phyloP scores from a whole-genome alignment of 2,888 invertebrate species.

The Ochropleura plecta region DNA sequence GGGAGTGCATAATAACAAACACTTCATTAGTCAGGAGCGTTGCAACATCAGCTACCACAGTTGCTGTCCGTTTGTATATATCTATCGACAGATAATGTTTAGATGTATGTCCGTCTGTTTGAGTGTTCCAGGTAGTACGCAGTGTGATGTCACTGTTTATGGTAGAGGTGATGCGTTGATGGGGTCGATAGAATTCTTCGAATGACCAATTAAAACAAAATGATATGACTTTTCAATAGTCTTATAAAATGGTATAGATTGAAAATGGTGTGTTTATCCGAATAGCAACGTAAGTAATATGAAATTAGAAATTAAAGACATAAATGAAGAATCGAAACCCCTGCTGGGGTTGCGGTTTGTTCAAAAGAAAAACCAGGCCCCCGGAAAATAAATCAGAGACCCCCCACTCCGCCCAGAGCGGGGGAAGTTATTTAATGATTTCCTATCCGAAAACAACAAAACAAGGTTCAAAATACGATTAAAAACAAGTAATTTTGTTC shows the following conservation, averaged over 20 bases:
- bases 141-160: slow-evolving; percentile 42
- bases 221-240: background rate
- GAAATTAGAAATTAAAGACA: no score
- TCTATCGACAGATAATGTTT: slow-evolving; percentile 43
- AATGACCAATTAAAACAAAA: slow-evolving; percentile 2
- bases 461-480: no score
- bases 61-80: slow-evolving; percentile 36
- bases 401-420: no score
- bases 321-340: no score
- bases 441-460: no score
- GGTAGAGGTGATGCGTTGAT: background rate
- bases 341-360: no score
- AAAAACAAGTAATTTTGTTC: no score
- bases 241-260: background rate
- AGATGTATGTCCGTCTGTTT: slow-evolving; percentile 41
- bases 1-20: slow-evolving; percentile 38
- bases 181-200: background rate
- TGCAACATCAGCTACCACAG: slow-evolving; percentile 28
- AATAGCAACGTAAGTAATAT: no score
- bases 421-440: no score
- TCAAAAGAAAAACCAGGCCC: no score
- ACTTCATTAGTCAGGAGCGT: slow-evolving; percentile 50
- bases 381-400: no score
- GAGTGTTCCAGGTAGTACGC: slow-evolving; percentile 41
- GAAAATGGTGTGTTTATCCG: no score